Conservation (phyloP, 1,140 invertebrate species). For the Aphelenchoides fujianensis region DNA sequence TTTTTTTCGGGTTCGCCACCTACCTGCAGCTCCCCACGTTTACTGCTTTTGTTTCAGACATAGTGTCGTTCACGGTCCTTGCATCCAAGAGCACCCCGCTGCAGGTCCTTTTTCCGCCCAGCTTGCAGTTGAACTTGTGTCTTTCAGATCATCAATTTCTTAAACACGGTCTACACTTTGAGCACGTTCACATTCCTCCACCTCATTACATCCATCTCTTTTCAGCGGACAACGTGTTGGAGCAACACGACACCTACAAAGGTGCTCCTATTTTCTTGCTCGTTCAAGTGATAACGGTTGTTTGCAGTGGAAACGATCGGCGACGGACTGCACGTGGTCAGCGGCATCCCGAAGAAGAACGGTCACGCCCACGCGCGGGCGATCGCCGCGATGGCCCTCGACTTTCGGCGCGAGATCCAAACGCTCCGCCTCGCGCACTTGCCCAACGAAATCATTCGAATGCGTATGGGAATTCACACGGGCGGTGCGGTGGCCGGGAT, state of each 20-base stretch:
- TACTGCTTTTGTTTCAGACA: too few species aligned
- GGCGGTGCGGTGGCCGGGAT: conserved; percentile 32
- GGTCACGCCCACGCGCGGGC: conserved; percentile 76
- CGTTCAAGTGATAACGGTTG: not conserved
- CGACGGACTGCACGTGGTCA: conserved; percentile 66
- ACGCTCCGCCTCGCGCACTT: conserved; percentile 15
- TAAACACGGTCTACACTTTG: conserved; percentile 75
- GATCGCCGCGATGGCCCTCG: conserved; percentile 66
- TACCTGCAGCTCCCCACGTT: conserved; percentile 71
- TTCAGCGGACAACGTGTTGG: conserved; percentile 73
- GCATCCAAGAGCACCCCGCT: conserved; percentile 70
- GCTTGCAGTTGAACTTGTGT: too few species aligned
- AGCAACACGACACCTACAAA: conserved; percentile 75
- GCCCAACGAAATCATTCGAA: conserved; percentile 18
- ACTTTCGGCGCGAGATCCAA: conserved; percentile 1
- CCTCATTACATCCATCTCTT: too few species aligned
- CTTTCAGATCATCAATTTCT: conserved; percentile 68
- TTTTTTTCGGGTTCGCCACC: conserved; percentile 64
- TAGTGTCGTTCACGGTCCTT: conserved; percentile 88
- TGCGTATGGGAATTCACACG: conserved; percentile 80
- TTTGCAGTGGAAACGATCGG: conserved; percentile 66
- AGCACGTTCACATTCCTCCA: too few species aligned
- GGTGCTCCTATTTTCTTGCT: conserved; percentile 60
- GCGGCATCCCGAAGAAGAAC: conserved; percentile 69
- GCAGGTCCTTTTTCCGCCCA: conserved; percentile 41